Conservation (phyloP, 1,140 invertebrate species). For the Drosophila tropicalis region DNA sequence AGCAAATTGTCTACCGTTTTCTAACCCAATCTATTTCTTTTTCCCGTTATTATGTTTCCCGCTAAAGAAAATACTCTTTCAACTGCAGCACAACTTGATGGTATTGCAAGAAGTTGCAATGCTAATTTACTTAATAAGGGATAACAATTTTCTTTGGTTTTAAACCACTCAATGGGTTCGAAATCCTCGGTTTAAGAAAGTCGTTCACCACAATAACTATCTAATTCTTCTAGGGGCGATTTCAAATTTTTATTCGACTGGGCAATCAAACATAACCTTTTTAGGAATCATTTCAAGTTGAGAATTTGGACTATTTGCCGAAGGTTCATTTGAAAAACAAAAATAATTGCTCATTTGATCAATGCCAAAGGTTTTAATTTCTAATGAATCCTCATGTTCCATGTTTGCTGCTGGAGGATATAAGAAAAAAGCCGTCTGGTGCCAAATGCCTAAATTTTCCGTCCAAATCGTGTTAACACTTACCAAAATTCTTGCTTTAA, state of each 20-base stretch:
- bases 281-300: background rate
- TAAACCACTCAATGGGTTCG: background rate
- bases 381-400: conserved; percentile 4
- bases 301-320: background rate
- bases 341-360: background rate
- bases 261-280: background rate
- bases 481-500: conserved; percentile 10
- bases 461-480: conserved; percentile 15
- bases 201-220: background rate
- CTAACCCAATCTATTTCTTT: too few relatives aligned
- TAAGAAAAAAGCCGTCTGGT: background rate
- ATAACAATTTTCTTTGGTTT: conserved; percentile 12
- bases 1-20: too few relatives aligned
- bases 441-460: conserved; percentile 17
- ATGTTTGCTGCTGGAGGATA: conserved; percentile 1
- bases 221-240: too few relatives aligned
- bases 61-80: too few relatives aligned
- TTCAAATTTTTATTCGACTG: background rate
- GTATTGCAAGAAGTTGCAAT: conserved; percentile 7
- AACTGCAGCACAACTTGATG: too few relatives aligned
- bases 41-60: too few relatives aligned
- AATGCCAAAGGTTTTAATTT: conserved; percentile 2
- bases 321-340: background rate
- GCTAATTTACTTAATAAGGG: conserved; percentile 1
- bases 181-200: background rate